These are phyloP conservation scores for Siniperca chuatsi DNA, from an alignment of 2,113 vertebrate genomes.

Conservation along the genomic window DNA sequence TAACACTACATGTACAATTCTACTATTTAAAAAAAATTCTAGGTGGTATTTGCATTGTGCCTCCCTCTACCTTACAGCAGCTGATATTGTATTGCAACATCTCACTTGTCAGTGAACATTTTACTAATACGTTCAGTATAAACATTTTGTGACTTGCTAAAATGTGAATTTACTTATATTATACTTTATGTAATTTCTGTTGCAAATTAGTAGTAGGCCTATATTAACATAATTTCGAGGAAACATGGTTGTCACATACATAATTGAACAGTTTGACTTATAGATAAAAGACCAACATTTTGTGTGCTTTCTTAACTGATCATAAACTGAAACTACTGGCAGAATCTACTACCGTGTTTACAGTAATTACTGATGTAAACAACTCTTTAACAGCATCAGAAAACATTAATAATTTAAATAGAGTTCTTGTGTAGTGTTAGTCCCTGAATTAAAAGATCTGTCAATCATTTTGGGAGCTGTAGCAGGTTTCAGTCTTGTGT, in stretches of 20 bases:
- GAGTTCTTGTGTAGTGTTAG: neutral
- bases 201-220: neutral
- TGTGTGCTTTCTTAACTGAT: neutral
- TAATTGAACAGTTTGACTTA: neutral
- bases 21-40: too few species aligned
- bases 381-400: slow-evolving; percentile 1
- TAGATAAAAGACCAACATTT: neutral
- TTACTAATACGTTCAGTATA: neutral
- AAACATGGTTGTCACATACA: neutral
- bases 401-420: slow-evolving; percentile 20
- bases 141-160: neutral
- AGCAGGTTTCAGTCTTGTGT: neutral
- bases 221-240: neutral
- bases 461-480: slow-evolving; percentile 26
- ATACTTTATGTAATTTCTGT: neutral
- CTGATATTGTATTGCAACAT: neutral
- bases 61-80: too few species aligned
- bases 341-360: neutral
- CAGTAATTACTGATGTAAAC: slow-evolving; percentile 23
- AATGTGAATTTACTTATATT: neutral
- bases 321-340: neutral
- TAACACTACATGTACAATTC: too few species aligned
- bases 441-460: slow-evolving; percentile 22
- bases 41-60: too few species aligned
- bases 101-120: neutral